Base-by-base conservation (phyloP, 2,888 invertebrate genomes). In the Podotricha telesiphe region DNA sequence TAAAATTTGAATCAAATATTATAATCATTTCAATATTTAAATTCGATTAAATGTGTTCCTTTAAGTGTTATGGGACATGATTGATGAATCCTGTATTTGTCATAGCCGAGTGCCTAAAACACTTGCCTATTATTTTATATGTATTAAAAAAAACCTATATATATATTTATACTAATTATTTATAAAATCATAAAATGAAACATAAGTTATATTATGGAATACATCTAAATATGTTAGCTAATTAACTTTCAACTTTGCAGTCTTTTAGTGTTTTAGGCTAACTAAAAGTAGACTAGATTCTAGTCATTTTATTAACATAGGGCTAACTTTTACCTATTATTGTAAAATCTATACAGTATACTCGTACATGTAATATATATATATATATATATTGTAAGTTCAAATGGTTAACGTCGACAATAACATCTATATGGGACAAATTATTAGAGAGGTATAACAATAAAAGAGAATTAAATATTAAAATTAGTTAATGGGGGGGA, bases 1-100 rank as follows among this genome's bases (percentile, higher is more conserved):
- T 70, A 65, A 63, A n/a, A 13, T 15, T 63, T 34, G 51, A 64
- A 63, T 62, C 51, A 62, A 67, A 67, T 22, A 7, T 58, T 62
- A 56, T 53, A 1, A 55, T 50, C 19, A 65, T 55, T 40, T 45
- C 40, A 45, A 59, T 45, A 17, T 67, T 63, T 45, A 42, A 50
- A 34, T 0, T 22, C 19, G 11, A 8, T 48, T 45, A 28, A 15
- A 17, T n/a, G 20, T 42, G 22, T 58, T 58, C 15, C 20, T 42
- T 58, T 22, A 42, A 17, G 11, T 34, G 53, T 51, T 15, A 51
- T 51, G 13, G n/a, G 7, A 15, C 28, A 28, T 51, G 28, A 51
- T 6, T 51, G 42, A 42, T 42, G 11, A 13, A 42, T 13, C 42
- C 42, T 51, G 19, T 20, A 28, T 8, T 51, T 22, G 50, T 20